Evolutionary conservation across 2,888 invertebrate species (phyloP).

Genomic region (Xylocampa areola): DNA sequence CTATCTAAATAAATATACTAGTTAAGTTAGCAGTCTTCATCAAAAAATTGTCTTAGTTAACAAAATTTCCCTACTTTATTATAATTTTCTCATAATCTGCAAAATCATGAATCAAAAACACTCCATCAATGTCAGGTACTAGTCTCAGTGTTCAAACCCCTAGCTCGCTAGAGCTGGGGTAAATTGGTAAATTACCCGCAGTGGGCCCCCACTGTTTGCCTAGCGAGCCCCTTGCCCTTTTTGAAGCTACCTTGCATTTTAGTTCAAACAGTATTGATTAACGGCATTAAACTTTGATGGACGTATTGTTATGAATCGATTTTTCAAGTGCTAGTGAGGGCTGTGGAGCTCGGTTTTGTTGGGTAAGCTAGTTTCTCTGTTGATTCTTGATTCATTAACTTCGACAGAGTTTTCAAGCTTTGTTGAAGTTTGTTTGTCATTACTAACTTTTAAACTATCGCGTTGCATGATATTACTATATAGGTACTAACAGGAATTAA

Average conservation of each 20-base stretch:
- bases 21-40: too few relatives aligned
- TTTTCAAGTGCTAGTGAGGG: constrained; percentile 33
- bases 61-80: too few relatives aligned
- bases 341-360: constrained; percentile 7
- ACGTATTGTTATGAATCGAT: constrained; percentile 48
- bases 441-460: too few relatives aligned
- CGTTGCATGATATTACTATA: too few relatives aligned
- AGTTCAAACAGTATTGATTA: constrained; percentile 74
- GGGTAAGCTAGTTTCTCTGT: constrained; percentile 6
- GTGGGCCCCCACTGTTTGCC: constrained; percentile 76
- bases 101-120: constrained; percentile 2
- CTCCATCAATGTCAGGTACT: constrained; percentile 24
- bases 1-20: too few relatives aligned
- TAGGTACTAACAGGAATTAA: too few relatives aligned
- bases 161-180: constrained; percentile 68
- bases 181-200: constrained; percentile 85
- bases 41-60: too few relatives aligned
- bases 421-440: neutral
- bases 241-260: constrained; percentile 73
- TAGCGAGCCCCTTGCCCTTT: constrained; percentile 73
- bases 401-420: too few relatives aligned
- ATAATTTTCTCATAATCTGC: neutral
- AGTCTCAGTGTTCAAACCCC: constrained; percentile 42
- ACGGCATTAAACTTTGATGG: constrained; percentile 68
- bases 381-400: neutral